Conservation (phyloP, 2,797 vertebrate genomes). For the Babyrousa celebensis region DNA sequence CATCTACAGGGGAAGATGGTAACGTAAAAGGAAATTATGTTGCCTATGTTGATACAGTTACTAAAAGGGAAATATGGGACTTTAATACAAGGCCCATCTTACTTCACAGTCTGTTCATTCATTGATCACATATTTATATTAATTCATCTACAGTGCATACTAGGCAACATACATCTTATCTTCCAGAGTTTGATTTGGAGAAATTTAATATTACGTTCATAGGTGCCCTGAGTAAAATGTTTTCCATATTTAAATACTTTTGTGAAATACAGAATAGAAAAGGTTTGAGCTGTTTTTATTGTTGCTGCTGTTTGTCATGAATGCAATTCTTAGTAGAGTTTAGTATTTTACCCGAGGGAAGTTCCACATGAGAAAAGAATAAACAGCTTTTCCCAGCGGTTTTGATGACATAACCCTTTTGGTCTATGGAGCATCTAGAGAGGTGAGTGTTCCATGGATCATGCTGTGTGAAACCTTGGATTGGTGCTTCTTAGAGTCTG, state of each 20-base stretch:
- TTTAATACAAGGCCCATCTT: background rate
- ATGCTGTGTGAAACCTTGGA: background rate
- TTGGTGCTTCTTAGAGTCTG: background rate
- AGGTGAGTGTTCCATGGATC: background rate
- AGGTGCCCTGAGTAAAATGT: background rate
- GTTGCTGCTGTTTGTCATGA: background rate
- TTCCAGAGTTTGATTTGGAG: background rate
- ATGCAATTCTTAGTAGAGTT: background rate
- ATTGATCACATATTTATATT: background rate
- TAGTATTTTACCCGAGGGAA: background rate
- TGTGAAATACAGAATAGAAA: background rate
- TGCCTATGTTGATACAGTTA: background rate
- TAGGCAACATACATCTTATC: background rate
- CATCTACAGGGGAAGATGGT: background rate
- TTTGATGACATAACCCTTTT: background rate
- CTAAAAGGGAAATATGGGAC: background rate
- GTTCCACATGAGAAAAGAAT: background rate
- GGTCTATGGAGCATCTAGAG: fast-evolving
- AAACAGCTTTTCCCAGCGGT: background rate
- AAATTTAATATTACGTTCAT: background rate
- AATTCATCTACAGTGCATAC: background rate
- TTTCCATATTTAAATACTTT: background rate
- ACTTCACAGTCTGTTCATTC: background rate
- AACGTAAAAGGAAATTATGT: background rate
- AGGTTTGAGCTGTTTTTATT: background rate